Percentiles rank a stretch among this genome's conserved stretches.
Conservation (phyloP, 2,797 vertebrate species). For the Eulemur coronatus region DNA sequence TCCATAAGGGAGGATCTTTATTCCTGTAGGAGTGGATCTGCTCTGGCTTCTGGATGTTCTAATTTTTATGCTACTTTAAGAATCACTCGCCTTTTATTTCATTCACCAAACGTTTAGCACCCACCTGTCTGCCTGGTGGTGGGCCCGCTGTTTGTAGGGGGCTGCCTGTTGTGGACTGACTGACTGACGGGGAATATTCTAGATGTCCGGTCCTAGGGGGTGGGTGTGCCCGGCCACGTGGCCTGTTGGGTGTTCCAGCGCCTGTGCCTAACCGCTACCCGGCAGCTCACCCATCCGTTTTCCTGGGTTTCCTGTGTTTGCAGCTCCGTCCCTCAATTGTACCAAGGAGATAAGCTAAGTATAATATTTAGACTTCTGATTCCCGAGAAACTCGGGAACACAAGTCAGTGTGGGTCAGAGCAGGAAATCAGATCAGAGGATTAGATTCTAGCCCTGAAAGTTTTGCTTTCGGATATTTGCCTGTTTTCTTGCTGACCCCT, state of each 20-base stretch:
- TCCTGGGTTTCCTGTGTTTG: not conserved
- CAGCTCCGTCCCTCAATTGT: not conserved
- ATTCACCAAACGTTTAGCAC: not conserved
- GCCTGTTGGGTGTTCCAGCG: not conserved
- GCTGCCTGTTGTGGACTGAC: not conserved
- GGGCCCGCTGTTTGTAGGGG: fast-evolving
- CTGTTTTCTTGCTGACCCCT: constrained; percentile 13
- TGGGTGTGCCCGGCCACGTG: not conserved
- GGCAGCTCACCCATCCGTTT: not conserved
- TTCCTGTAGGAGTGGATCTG: not conserved
- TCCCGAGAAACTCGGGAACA: not conserved
- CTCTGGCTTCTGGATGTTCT: not conserved
- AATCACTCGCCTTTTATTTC: not conserved
- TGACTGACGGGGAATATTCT: not conserved
- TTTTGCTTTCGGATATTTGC: constrained; percentile 19
- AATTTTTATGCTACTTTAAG: not conserved
- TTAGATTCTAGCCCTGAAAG: not conserved
- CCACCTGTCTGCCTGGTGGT: not conserved
- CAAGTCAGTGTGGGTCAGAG: not conserved
- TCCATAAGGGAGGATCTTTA: not conserved
- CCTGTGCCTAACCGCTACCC: fast-evolving
- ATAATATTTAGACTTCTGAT: constrained; percentile 50
- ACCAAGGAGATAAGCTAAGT: constrained; percentile 42
- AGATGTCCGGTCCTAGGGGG: fast-evolving
- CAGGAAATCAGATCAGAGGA: constrained; percentile 49